A percentile compares a stretch with the other conserved stretches of the same genome.
Conservation (phyloP, 1,140 invertebrate species). For the Megalopta genalis region DNA sequence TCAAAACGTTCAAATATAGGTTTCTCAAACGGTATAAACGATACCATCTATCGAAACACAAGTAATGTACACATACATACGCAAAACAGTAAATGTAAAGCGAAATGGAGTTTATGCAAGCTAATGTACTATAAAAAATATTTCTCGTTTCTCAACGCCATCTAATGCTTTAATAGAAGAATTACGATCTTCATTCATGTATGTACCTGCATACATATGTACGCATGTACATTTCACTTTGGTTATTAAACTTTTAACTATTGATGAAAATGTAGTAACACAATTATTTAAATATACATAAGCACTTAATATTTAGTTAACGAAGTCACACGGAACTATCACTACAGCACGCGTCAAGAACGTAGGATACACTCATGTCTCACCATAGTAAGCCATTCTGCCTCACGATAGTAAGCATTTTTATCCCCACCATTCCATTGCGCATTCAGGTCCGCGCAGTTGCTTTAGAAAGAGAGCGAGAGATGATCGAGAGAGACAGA, state of each 20-base stretch:
- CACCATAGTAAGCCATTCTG: too few relatives aligned
- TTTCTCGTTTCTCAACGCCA: background rate
- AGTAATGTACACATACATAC: background rate
- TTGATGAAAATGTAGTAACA: too few relatives aligned
- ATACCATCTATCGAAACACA: constrained; percentile 6
- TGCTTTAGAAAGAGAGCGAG: too few relatives aligned
- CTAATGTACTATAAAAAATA: background rate
- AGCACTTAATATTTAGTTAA: too few relatives aligned
- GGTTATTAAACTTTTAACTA: background rate
- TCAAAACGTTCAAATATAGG: background rate
- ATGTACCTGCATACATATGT: background rate
- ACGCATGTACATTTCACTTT: background rate
- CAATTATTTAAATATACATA: too few relatives aligned
- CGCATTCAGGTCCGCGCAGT: too few relatives aligned
- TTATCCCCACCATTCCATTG: too few relatives aligned
- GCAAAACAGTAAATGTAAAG: background rate
- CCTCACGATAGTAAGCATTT: too few relatives aligned
- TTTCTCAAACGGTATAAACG: constrained; percentile 21
- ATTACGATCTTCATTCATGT: background rate
- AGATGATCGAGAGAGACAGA: too few relatives aligned
- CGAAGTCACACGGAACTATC: too few relatives aligned
- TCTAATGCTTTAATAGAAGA: background rate
- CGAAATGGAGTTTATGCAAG: constrained; percentile 28
- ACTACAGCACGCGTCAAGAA: too few relatives aligned
- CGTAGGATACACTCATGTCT: too few relatives aligned